A percentile compares a stretch with the other conserved stretches of the same genome.
Conservation (phyloP, 2,888 invertebrate species). For the Tholera decimalis region DNA sequence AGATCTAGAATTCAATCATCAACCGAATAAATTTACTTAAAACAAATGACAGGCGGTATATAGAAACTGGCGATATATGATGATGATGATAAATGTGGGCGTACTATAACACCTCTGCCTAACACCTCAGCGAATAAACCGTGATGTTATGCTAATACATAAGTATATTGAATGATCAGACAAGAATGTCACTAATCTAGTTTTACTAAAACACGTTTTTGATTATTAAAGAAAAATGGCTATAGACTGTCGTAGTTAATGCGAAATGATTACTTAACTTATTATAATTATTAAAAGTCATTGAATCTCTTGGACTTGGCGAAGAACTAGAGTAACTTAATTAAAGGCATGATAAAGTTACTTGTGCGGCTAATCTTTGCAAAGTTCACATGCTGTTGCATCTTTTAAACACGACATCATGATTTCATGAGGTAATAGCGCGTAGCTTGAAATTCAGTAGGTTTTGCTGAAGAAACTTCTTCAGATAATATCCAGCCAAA, state of each 20-base stretch:
- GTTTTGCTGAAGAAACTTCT: no score
- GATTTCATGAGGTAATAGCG: neutral
- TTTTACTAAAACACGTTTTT: slow-evolving; percentile 25
- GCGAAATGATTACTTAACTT: slow-evolving; percentile 15
- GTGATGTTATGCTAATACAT: neutral
- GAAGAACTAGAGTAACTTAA: neutral
- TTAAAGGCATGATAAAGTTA: neutral
- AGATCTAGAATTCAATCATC: neutral
- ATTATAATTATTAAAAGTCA: neutral
- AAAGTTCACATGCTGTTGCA: neutral
- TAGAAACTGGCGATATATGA: neutral
- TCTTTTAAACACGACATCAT: neutral
- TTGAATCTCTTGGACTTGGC: neutral
- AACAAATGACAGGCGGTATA: neutral
- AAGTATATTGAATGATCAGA: neutral
- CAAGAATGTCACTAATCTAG: slow-evolving; percentile 27
- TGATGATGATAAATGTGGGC: no score
- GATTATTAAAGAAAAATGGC: slow-evolving; percentile 2
- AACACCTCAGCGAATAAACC: neutral
- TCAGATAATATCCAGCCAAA: no score
- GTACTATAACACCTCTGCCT: neutral
- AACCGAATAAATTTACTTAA: neutral
- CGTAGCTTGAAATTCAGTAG: neutral
- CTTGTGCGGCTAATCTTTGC: slow-evolving; percentile 3
- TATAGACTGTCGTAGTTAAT: neutral